phyloP scores from a whole-genome alignment of 2,113 vertebrate genomes.

The Nanorana parkeri region DNA sequence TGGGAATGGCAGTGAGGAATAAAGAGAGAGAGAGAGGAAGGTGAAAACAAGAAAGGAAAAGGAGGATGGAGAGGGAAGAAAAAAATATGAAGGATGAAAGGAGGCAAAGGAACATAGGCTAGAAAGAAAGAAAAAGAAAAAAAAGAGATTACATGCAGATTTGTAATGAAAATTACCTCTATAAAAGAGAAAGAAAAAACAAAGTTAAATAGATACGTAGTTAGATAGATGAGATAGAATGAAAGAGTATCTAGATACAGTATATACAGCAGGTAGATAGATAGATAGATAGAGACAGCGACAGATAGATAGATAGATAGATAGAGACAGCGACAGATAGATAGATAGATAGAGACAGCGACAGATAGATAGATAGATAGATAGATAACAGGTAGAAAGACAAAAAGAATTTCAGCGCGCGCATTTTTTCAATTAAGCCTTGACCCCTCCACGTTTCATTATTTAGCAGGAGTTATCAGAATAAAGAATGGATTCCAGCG shows the following conservation, averaged over 20 bases:
- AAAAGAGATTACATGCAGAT: too few relatives aligned
- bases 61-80: too few relatives aligned
- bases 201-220: background rate
- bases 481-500: conserved; percentile 6
- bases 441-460: conserved; percentile 3
- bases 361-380: background rate
- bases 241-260: too few relatives aligned
- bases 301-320: too few relatives aligned
- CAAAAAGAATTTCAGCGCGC: background rate
- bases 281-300: background rate
- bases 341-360: background rate
- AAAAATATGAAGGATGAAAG: too few relatives aligned
- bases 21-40: background rate
- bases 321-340: background rate
- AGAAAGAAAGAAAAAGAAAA: too few relatives aligned
- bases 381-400: background rate
- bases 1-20: background rate
- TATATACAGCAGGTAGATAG: background rate
- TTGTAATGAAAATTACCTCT: too few relatives aligned
- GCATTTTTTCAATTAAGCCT: background rate
- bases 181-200: too few relatives aligned
- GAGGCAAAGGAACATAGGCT: too few relatives aligned
- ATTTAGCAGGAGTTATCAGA: background rate
- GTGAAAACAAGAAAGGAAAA: background rate
- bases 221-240: background rate